These are phyloP conservation scores for Argya squamiceps DNA, from an alignment of 2,797 vertebrate species.

Conservation along the genomic window DNA sequence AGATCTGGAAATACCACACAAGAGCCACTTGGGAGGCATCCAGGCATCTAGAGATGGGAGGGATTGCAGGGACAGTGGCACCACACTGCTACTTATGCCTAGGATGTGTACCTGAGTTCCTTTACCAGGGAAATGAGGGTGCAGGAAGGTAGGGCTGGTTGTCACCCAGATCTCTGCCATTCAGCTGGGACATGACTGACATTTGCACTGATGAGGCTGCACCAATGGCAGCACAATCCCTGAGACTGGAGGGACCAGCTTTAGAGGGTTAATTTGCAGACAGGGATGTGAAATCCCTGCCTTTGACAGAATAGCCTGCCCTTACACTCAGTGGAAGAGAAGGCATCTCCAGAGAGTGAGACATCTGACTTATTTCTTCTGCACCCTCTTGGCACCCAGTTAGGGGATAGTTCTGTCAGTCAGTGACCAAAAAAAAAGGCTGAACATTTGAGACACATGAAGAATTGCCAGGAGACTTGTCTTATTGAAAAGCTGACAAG, in stretches of 20 bases:
- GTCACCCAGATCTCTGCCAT: not conserved
- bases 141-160: not conserved
- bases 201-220: not conserved
- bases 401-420: not conserved
- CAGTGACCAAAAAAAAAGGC: not conserved
- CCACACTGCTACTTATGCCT: not conserved
- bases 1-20: not conserved
- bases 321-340: not conserved
- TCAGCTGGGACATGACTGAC: not conserved
- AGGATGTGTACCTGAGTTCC: not conserved
- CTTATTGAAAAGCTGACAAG: not conserved
- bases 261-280: not conserved
- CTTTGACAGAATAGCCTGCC: not conserved
- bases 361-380: not conserved
- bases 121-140: not conserved
- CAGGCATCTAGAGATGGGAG: not conserved
- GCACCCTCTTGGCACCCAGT: accelerated
- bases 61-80: not conserved
- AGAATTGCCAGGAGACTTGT: not conserved
- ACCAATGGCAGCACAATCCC: not conserved
- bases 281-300: not conserved
- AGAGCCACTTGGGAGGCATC: not conserved
- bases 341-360: not conserved
- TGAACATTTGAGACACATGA: not conserved
- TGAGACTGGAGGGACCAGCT: not conserved